Percentiles rank a stretch among this genome's conserved stretches.
phyloP scores from a whole-genome alignment of 2,113 vertebrate genomes.

The Passer domesticus region DNA sequence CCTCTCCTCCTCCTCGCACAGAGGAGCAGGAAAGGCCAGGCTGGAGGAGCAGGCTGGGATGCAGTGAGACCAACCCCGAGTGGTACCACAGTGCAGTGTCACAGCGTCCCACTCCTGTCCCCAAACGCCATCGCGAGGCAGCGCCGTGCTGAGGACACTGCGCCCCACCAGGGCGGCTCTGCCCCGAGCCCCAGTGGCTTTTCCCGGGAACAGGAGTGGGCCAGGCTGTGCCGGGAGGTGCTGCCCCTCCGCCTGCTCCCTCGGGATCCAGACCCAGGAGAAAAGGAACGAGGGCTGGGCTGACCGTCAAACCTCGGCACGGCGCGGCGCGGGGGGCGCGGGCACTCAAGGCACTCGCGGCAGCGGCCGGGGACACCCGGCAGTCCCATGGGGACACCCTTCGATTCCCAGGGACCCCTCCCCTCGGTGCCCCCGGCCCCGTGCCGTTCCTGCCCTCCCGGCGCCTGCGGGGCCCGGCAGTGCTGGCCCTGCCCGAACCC shows the following conservation, averaged over 20 bases:
- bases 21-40: background rate
- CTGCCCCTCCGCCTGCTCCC: background rate
- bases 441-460: background rate
- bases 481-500: conserved; percentile 52
- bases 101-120: background rate
- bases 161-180: background rate
- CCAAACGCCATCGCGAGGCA: rapidly evolving
- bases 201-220: background rate
- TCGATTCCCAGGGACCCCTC: background rate
- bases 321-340: background rate
- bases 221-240: background rate
- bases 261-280: background rate
- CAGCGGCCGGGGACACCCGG: background rate
- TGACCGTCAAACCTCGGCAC: background rate
- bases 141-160: rapidly evolving
- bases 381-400: background rate
- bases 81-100: background rate
- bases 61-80: background rate
- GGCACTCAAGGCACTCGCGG: background rate
- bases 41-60: background rate
- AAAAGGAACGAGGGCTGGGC: background rate
- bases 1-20: background rate
- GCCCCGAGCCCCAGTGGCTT: background rate
- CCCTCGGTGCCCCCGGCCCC: background rate
- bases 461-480: background rate